A percentile compares a stretch with the other conserved stretches of the same genome.
phyloP scores from a whole-genome alignment of 2,113 vertebrate species.

The Zingel zingel region DNA sequence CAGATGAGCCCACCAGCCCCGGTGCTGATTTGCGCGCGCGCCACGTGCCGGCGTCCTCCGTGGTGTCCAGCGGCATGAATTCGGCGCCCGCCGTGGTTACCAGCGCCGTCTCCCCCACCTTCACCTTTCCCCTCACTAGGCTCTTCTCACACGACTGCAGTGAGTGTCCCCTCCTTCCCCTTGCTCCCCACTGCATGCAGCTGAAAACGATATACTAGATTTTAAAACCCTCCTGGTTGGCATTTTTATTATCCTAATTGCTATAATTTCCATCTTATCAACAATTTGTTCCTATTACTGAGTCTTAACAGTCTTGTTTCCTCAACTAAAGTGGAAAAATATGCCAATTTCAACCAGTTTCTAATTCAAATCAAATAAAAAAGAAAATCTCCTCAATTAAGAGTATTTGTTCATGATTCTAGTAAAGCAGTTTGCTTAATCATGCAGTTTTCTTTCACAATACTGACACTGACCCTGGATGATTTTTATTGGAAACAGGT shows the following conservation, averaged over 20 bases:
- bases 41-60: conserved; percentile 95
- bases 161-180: conserved; percentile 84
- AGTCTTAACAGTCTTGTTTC: conserved; percentile 13
- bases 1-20: conserved; percentile 98
- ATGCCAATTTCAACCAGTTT: not conserved
- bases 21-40: conserved; percentile 95
- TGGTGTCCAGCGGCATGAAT: conserved; percentile 96
- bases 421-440: not conserved
- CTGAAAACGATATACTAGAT: not conserved
- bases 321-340: fast-evolving
- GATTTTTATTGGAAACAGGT: not conserved
- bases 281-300: not conserved
- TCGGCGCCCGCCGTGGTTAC: conserved; percentile 89
- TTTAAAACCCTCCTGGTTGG: not conserved
- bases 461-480: not conserved
- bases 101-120: conserved; percentile 92
- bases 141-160: conserved; percentile 98
- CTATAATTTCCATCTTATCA: conserved; percentile 28
- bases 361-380: not conserved
- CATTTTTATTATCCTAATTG: not conserved
- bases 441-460: not conserved
- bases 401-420: not conserved
- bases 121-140: conserved; percentile 91
- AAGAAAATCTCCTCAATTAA: not conserved
- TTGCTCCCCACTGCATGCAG: conserved; percentile 68